phyloP scores from a whole-genome alignment of 2,888 invertebrate species.

The Steinernema hermaphroditum region DNA sequence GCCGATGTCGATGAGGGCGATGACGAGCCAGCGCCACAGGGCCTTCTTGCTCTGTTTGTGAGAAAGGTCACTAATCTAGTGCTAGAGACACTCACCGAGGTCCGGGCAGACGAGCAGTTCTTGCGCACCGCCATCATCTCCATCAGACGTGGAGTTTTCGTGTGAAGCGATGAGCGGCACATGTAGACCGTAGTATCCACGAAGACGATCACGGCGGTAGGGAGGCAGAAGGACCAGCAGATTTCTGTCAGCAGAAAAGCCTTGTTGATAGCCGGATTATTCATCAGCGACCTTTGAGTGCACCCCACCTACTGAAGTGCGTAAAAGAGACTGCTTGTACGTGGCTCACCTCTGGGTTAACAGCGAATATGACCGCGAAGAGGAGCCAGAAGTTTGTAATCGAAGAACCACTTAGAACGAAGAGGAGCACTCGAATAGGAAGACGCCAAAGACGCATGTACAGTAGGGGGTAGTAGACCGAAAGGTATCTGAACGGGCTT shows the following conservation, averaged over 20 bases:
- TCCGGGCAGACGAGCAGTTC: conserved; percentile 19
- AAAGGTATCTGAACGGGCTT: conserved; percentile 38
- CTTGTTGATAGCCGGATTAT: conserved; percentile 36
- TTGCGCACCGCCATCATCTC: conserved; percentile 10
- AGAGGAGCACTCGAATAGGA: conserved; percentile 43
- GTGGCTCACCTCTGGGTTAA: background rate
- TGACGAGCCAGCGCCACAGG: conserved; percentile 49
- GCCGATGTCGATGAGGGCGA: conserved; percentile 50
- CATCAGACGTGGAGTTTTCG: conserved; percentile 22
- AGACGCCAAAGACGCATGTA: conserved; percentile 49
- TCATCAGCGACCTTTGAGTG: conserved; percentile 34
- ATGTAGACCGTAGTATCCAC: conserved; percentile 40
- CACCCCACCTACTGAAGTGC: conserved; percentile 34
- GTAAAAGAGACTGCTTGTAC: background rate
- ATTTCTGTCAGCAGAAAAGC: conserved; percentile 42
- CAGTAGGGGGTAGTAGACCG: conserved; percentile 52
- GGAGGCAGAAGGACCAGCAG: conserved; percentile 38
- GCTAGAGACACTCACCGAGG: background rate
- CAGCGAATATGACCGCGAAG: conserved; percentile 36
- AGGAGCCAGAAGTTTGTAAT: conserved; percentile 46
- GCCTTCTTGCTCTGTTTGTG: conserved; percentile 26
- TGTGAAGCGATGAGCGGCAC: conserved; percentile 31
- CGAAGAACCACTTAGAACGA: conserved; percentile 38
- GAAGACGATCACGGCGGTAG: conserved; percentile 39
- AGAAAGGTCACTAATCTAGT: background rate